Conservation (phyloP, 2,797 vertebrate species). For the Sebastiscus tertius region DNA sequence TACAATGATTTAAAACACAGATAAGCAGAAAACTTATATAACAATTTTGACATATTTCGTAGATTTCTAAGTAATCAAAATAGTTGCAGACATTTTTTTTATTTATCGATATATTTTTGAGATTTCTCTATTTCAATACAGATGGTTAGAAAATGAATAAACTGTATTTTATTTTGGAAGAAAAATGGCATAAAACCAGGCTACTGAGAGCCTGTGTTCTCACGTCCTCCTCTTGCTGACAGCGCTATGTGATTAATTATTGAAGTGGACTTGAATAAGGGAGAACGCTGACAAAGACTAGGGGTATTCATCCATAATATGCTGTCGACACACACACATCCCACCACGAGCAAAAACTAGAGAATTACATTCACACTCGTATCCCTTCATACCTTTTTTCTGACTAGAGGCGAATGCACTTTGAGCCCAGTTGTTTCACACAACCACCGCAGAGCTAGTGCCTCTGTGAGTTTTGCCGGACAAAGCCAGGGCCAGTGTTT, state of each 20-base stretch:
- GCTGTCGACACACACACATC: constrained; percentile 11
- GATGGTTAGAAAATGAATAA: not conserved
- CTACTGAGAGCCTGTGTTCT: constrained; percentile 16
- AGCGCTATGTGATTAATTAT: constrained; percentile 59
- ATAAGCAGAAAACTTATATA: not conserved
- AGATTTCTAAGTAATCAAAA: not conserved
- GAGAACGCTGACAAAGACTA: constrained; percentile 39
- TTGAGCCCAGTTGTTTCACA: constrained; percentile 29
- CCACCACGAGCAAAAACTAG: not conserved
- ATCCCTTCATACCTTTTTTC: constrained; percentile 14
- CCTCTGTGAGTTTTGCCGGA: constrained; percentile 1
- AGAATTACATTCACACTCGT: not conserved
- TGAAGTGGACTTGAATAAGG: constrained; percentile 49
- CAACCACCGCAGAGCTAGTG: not conserved
- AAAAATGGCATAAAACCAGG: not conserved
- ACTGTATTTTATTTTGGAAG: constrained; percentile 1
- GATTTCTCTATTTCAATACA: not conserved
- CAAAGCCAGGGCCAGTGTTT: constrained; percentile 51
- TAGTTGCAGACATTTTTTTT: not conserved
- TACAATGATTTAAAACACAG: not conserved
- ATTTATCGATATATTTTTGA: not conserved
- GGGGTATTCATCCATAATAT: constrained; percentile 18
- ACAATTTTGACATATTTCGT: not conserved
- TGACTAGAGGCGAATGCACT: constrained; percentile 24
- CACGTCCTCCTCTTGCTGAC: constrained; percentile 28